A percentile compares a stretch with the other conserved stretches of the same genome.
These are phyloP conservation scores for Tetramorium simillimum DNA, from an alignment of 1,140 invertebrate species.

Conservation along the genomic window DNA sequence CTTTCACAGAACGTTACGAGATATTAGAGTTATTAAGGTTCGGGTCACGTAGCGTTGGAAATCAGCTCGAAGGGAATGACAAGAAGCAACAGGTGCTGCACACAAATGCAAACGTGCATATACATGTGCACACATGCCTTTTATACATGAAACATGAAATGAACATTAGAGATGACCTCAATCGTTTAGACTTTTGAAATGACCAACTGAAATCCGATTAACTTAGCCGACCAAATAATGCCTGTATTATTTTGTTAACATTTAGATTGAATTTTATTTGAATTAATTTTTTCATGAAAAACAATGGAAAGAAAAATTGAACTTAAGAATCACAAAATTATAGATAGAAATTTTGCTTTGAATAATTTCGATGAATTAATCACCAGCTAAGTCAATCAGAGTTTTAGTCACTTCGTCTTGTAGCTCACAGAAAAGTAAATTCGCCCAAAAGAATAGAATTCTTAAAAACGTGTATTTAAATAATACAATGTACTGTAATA, in stretches of 20 bases:
- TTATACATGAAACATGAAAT: background rate
- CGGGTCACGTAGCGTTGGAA: background rate
- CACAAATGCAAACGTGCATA: too few species aligned
- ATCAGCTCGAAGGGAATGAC: background rate
- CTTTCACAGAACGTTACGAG: background rate
- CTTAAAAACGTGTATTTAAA: constrained; percentile 33
- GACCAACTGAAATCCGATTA: background rate
- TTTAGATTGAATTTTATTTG: too few species aligned
- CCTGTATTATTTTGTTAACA: background rate
- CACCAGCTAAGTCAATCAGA: background rate
- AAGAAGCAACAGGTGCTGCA: background rate
- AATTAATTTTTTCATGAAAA: too few species aligned
- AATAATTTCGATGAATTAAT: background rate
- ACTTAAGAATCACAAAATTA: too few species aligned
- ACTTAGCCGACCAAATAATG: background rate
- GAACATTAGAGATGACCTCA: background rate
- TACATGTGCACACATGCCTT: too few species aligned
- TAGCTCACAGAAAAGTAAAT: background rate
- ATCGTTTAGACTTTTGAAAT: background rate
- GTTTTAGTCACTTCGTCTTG: background rate
- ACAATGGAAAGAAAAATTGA: too few species aligned
- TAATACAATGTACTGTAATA: constrained; percentile 8
- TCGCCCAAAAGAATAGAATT: background rate
- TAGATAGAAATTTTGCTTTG: background rate
- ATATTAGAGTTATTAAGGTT: constrained; percentile 1